Evolutionary conservation across 2,113 vertebrate species (phyloP).

Genomic region (Megalops atlanticus): DNA sequence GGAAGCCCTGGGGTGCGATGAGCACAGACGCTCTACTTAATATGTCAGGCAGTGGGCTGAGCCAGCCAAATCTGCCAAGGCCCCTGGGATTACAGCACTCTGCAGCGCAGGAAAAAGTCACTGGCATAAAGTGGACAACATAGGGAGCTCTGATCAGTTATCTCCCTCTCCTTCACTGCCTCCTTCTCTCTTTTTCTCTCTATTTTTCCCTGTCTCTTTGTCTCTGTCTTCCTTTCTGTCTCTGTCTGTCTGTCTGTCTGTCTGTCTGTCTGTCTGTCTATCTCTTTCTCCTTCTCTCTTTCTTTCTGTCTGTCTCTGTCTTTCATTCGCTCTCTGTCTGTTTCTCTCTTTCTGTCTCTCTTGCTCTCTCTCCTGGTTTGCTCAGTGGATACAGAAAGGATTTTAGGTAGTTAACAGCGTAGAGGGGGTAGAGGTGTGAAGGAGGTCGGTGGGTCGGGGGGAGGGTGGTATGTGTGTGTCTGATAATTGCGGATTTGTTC

Average conservation of each 20-base stretch:
- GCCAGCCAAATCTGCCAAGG: constrained; percentile 43
- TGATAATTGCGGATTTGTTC: constrained; percentile 77
- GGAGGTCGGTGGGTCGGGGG: constrained; percentile 16
- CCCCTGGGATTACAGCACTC: constrained; percentile 51
- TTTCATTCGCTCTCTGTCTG: constrained; percentile 2
- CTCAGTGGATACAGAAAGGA: neutral
- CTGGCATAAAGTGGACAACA: constrained; percentile 21
- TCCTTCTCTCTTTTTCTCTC: neutral
- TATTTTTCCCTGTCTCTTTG: neutral
- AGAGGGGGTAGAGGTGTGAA: neutral
- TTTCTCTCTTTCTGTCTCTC: constrained; percentile 21
- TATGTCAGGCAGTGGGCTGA: neutral
- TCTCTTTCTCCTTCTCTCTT: constrained; percentile 8
- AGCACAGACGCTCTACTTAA: constrained; percentile 6
- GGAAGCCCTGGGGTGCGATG: neutral
- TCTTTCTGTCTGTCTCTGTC: neutral
- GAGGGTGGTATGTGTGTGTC: constrained; percentile 28
- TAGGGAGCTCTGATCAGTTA: constrained; percentile 22
- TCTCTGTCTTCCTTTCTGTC: neutral
- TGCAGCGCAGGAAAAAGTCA: constrained; percentile 19
- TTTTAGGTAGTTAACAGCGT: neutral
- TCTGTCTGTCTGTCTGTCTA: constrained; percentile 26
- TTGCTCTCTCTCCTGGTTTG: neutral
- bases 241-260: neutral
- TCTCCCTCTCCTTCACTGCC: constrained; percentile 18